Evolutionary conservation across 1,140 invertebrate genomes (phyloP).

Genomic region (Leguminivora glycinivorella): DNA sequence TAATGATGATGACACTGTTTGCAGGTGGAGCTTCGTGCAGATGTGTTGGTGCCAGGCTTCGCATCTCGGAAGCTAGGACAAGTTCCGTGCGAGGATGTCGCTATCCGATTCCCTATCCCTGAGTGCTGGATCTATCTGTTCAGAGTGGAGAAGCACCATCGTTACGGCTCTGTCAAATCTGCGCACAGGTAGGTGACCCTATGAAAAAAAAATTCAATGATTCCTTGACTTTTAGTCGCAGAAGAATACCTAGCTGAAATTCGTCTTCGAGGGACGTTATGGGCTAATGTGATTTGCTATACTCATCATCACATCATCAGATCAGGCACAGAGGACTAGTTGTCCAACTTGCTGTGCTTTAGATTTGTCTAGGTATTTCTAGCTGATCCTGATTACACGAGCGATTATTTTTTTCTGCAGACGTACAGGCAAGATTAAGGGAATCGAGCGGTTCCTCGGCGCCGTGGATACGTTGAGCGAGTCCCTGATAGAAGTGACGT

Average conservation of each 20-base stretch:
- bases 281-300: too few species aligned
- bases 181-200: constrained; percentile 90
- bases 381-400: neutral
- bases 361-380: too few species aligned
- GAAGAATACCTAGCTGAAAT: too few species aligned
- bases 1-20: too few species aligned
- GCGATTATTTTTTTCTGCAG: constrained; percentile 36
- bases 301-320: too few species aligned
- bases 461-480: constrained; percentile 94
- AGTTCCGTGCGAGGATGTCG: constrained; percentile 98
- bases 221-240: too few species aligned
- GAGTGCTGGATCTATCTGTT: constrained; percentile 99
- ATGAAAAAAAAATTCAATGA: too few species aligned
- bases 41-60: constrained; percentile 97
- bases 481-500: constrained; percentile 97
- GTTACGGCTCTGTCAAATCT: constrained; percentile 99
- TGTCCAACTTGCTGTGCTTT: too few species aligned
- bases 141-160: constrained; percentile 98
- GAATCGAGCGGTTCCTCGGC: constrained; percentile 95
- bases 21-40: constrained; percentile 94
- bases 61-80: constrained; percentile 95
- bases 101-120: constrained; percentile 97
- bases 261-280: too few species aligned
- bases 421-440: constrained; percentile 95
- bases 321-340: too few species aligned